Evolutionary conservation across 2,888 invertebrate genomes (phyloP), one percentile per base, ranked within the genome.

Genomic region (Eupeodes luniger): DNA sequence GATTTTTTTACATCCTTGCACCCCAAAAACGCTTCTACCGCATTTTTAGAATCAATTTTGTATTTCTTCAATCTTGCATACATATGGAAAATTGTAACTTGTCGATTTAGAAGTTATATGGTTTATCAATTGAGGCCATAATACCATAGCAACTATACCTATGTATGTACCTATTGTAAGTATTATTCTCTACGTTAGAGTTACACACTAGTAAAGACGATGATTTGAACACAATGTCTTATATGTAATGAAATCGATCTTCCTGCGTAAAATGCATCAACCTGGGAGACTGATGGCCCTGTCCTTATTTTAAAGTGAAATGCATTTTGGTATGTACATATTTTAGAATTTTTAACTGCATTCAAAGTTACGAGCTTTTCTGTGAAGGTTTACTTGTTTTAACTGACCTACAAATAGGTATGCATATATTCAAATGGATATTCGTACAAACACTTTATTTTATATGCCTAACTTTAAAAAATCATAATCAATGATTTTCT

Each of bases 401-500:
- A 34, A 57, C 55, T 47, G 77, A 67, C 77, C 57, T 34, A 77
- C 36, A 74, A 14, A 51, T 14, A 51, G 5, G 5, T 14, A 51
- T 51, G 14, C 14, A 14, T 5, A 5, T 51, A 14, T 51, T 12
- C 5, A 51, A 14, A 19, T 19, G 10, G 19, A 14, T 55, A 10
- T 14, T 55, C n/a, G 53, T 16, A 19, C 6, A 27, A 55, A 55
- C 14, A 55, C 10, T n/a, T n/a, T 1, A 51, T 19, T 61, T 61
- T 3, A 4, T 36, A 12, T 64, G n/a, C 36, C 5, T 44, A 64
- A 57, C 53, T 72, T 66, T 59, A 36, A 74, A 27, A 69, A 69
- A 49, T 16, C 27, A 80, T 70, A 80, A 80, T 80, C 40, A 76
- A 76, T 82, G 59, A 67, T 64, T 72, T 66, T 59, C 55, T 9